A percentile compares a stretch with the other conserved stretches of the same genome.
Evolutionary conservation across 2,888 invertebrate species (phyloP).

Genomic region (Endotricha flammealis): DNA sequence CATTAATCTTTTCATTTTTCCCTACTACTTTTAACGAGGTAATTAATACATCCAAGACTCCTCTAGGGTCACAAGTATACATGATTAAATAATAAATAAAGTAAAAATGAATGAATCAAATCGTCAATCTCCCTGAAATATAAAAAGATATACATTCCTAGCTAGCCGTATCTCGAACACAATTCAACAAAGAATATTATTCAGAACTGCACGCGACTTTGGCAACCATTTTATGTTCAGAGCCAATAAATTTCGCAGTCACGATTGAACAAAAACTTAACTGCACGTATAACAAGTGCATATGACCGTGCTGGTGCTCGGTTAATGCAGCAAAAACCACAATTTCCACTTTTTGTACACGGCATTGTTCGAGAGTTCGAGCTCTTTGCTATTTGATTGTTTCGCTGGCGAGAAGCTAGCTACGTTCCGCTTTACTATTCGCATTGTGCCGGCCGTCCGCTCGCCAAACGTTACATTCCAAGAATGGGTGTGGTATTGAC

Average conservation of each 20-base stretch:
- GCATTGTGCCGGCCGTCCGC: background rate
- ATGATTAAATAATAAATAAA: too few relatives aligned
- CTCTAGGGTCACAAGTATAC: too few relatives aligned
- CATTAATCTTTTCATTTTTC: too few relatives aligned
- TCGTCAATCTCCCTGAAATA: too few relatives aligned
- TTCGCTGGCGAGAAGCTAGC: conserved; percentile 15
- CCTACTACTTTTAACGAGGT: too few relatives aligned
- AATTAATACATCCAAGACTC: too few relatives aligned
- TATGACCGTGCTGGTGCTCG: conserved; percentile 5
- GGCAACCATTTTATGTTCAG: background rate
- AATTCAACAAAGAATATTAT: too few relatives aligned
- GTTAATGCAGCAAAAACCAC: conserved; percentile 16
- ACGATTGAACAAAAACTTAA: conserved; percentile 1
- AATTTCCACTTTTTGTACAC: conserved; percentile 14
- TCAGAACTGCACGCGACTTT: background rate
- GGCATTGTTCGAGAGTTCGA: conserved; percentile 16
- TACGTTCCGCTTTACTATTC: conserved; percentile 3
- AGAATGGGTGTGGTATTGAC: conserved; percentile 13
- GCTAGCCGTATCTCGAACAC: too few relatives aligned
- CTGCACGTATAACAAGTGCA: conserved; percentile 1
- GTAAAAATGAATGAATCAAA: too few relatives aligned
- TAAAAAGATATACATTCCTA: too few relatives aligned
- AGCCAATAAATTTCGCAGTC: background rate
- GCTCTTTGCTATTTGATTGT: conserved; percentile 17
- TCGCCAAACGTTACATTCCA: conserved; percentile 15